phyloP scores from a whole-genome alignment of 2,888 invertebrate genomes.

The Abrostola triplasia region DNA sequence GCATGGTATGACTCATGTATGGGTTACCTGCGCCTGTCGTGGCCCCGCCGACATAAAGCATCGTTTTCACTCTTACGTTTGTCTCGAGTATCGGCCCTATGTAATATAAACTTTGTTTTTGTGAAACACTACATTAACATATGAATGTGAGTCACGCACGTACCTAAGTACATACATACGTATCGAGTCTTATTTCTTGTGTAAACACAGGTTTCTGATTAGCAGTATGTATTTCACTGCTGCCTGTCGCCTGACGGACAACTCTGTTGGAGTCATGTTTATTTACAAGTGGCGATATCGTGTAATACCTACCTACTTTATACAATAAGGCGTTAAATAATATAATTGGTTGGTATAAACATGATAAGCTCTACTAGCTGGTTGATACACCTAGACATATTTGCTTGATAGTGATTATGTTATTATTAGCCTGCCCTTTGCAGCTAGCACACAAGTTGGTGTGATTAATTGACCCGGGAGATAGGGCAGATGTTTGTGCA shows the following conservation, averaged over 20 bases:
- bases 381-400: conserved; percentile 38
- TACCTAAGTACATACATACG: conserved; percentile 53
- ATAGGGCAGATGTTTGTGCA: not conserved
- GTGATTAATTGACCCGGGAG: conserved; percentile 7
- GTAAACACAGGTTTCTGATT: conserved; percentile 61
- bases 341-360: conserved; percentile 58
- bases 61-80: conserved; percentile 42
- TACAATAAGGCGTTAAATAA: conserved; percentile 58
- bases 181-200: conserved; percentile 59
- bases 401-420: conserved; percentile 54
- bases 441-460: conserved; percentile 13
- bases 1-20: conserved; percentile 63
- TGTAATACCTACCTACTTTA: conserved; percentile 39
- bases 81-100: conserved; percentile 10
- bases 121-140: conserved; percentile 60
- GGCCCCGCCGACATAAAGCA: conserved; percentile 29
- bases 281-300: conserved; percentile 49
- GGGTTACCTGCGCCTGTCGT: conserved; percentile 54
- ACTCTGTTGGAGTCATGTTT: conserved; percentile 40
- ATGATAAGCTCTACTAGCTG: conserved; percentile 57
- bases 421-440: conserved; percentile 25
- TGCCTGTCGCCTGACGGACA: conserved; percentile 43
- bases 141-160: conserved; percentile 61
- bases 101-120: conserved; percentile 55
- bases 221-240: conserved; percentile 53